Conservation (phyloP, 2,888 invertebrate species). For the Nezara viridula region DNA sequence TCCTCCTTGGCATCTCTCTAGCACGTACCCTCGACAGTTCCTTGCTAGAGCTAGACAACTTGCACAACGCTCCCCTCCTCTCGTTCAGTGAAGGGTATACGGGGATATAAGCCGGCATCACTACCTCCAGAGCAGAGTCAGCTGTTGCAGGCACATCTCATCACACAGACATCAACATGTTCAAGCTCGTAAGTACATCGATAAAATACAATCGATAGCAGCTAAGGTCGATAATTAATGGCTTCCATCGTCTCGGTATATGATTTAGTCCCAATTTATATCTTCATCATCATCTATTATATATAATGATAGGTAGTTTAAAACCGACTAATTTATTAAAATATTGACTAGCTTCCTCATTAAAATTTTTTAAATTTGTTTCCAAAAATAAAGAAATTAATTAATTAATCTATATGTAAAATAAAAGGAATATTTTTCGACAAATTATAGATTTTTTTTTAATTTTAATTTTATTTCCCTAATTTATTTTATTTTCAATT, state of each 20-base stretch:
- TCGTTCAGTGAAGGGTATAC: constrained; percentile 42
- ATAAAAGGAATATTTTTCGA: too few relatives aligned
- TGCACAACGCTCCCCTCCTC: constrained; percentile 38
- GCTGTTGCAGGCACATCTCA: constrained; percentile 54
- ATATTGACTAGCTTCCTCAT: neutral
- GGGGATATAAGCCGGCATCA: constrained; percentile 34
- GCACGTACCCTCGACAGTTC: constrained; percentile 28
- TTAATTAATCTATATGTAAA: too few relatives aligned
- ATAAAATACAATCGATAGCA: neutral
- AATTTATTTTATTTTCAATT: too few relatives aligned
- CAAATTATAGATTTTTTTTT: too few relatives aligned
- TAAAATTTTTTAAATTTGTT: neutral
- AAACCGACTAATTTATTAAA: neutral
- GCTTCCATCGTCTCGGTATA: neutral
- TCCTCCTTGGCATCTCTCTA: neutral
- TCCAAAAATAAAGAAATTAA: neutral
- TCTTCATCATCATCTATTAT: neutral
- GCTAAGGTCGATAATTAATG: neutral
- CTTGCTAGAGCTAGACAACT: constrained; percentile 51
- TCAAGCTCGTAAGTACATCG: constrained; percentile 60
- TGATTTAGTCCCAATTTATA: neutral
- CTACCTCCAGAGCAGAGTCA: constrained; percentile 22
- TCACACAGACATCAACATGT: constrained; percentile 52
- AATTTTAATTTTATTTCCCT: too few relatives aligned
- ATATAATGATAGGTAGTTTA: neutral